phyloP scores from a whole-genome alignment of 1,140 invertebrate genomes.

The Cardiocondyla obscurior region DNA sequence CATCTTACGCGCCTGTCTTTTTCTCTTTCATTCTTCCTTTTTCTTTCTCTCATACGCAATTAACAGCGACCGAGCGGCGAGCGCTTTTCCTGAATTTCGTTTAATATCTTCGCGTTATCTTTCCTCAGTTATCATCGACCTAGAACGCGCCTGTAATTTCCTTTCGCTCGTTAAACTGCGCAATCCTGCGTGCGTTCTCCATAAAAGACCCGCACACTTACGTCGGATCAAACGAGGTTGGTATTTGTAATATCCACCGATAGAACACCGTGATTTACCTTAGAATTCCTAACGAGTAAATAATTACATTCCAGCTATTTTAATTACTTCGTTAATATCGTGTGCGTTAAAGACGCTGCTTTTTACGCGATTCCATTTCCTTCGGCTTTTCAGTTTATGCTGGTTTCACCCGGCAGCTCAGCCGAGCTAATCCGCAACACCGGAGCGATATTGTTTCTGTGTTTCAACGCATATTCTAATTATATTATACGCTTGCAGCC shows the following conservation, averaged over 20 bases:
- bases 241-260: background rate
- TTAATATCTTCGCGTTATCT: constrained; percentile 1
- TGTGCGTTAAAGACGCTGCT: background rate
- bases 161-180: constrained; percentile 64
- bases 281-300: background rate
- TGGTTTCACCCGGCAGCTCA: background rate
- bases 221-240: constrained; percentile 26
- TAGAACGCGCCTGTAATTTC: constrained; percentile 55
- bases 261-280: background rate
- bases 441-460: constrained; percentile 31
- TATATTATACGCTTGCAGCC: constrained; percentile 9
- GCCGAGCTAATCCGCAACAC: background rate
- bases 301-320: background rate
- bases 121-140: constrained; percentile 4
- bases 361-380: too few species aligned
- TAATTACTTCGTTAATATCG: background rate
- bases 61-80: constrained; percentile 23
- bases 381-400: background rate
- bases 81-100: constrained; percentile 26
- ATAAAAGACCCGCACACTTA: constrained; percentile 29
- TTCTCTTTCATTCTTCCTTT: background rate
- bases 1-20: background rate
- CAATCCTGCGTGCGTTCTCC: constrained; percentile 48
- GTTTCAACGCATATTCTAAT: constrained; percentile 47
- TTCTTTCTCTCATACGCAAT: background rate